Base-by-base conservation (phyloP, 2,888 invertebrate genomes). In the Ochropleura leucogaster region DNA sequence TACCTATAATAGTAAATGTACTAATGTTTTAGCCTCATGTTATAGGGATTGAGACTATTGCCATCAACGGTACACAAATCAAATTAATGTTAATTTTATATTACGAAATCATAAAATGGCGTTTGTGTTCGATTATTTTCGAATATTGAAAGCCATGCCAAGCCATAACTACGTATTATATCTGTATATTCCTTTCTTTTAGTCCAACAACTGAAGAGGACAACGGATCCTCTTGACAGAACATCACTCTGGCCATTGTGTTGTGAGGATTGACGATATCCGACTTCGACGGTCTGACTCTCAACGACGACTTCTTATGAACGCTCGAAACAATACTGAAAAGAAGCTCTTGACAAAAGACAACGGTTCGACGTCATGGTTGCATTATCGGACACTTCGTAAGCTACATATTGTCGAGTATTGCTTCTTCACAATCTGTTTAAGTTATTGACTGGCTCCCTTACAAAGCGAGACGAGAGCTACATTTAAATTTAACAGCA, bases 311-410 rank as follows among this genome's bases (percentile, higher is more conserved):
- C 51, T 80, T 74, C 68, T 47, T 53, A 84, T 57, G 47, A 66
- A 60, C 30, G 42, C 65, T 74, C 62, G 80, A 74, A 69, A 80
- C 74, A 84, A 84, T 80, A 73, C 80, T 79, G 59, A 68, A 82
- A 70, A 78, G 71, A 42, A 10, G 20, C 51, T 47, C 66, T 82
- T 62, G 42, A 82, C 51, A 71, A 66, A 71, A 62, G 57, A 49
- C 62, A 67, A 79, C 42, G 55, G 49, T 66, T 47, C n/a, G 62
- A 47, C 20, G 55, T 55, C 30, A 42, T 59, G 49, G 42, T 66
- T 53, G 55, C 42, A 66, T 47, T 57, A 62, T 79, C 14, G 57
- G 51, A 59, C 10, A 57, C 67, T 79, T 79, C 14, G 14, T n/a
- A 51, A 51, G 78, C 53, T 47, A 62, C 14, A n/a, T 64, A 14